These are phyloP conservation scores for Rhopilema esculentum DNA, from an alignment of 30 jellyfish, hydroid and myxozoan species.

Conservation along the genomic window DNA sequence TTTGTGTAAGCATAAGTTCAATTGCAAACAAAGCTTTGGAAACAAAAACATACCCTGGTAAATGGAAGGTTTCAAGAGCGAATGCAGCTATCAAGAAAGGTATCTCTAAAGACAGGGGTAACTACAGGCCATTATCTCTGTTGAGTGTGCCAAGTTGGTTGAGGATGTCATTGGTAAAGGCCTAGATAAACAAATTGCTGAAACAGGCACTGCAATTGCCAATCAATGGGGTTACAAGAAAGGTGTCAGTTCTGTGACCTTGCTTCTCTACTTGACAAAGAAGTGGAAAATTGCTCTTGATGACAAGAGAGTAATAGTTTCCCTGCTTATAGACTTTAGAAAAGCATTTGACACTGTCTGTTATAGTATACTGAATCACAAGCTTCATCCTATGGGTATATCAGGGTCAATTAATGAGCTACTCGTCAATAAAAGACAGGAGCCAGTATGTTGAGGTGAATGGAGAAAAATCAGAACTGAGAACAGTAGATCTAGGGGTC, in stretches of 20 bases:
- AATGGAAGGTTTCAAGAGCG: no score
- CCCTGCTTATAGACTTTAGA: not conserved
- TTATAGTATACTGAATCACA: not conserved
- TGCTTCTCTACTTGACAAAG: not conserved
- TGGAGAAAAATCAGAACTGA: slow-evolving; percentile 39
- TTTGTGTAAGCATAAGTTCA: not conserved
- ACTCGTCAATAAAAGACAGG: slow-evolving; percentile 28
- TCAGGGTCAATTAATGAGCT: slow-evolving; percentile 17
- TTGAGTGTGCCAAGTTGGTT: not conserved
- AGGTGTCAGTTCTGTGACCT: not conserved
- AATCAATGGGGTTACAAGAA: slow-evolving; percentile 9
- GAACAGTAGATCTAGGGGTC: slow-evolving; percentile 32
- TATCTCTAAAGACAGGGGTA: not conserved
- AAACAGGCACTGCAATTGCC: not conserved
- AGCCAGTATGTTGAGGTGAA: slow-evolving; percentile 42
- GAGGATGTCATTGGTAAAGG: slow-evolving; percentile 4
- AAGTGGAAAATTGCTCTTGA: not conserved
- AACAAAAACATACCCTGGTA: no score
- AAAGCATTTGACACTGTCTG: not conserved
- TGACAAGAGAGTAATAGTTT: slow-evolving; percentile 3
- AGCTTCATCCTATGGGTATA: not conserved
- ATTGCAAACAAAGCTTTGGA: not conserved
- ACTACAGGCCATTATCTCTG: not conserved
- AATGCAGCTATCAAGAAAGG: no score
- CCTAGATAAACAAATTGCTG: not conserved